phyloP scores from a whole-genome alignment of 2,888 invertebrate genomes.

The Peribatodes rhomboidaria region DNA sequence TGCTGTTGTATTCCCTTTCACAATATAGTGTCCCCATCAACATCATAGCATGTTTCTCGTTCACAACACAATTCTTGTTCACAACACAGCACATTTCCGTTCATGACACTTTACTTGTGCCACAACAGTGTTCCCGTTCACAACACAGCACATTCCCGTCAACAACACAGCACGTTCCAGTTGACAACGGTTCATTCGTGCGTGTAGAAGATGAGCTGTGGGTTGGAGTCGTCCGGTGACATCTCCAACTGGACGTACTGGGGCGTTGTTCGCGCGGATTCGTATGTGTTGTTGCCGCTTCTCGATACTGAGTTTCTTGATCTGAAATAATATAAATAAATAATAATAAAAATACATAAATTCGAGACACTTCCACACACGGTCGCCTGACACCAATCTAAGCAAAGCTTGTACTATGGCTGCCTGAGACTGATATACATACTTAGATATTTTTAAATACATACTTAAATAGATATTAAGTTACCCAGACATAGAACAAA shows the following conservation, averaged over 20 bases:
- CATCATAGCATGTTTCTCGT: background rate
- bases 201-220: constrained; percentile 95
- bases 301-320: constrained; percentile 84
- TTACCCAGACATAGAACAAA: no score
- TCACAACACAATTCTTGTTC: background rate
- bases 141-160: background rate
- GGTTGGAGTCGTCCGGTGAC: constrained; percentile 88
- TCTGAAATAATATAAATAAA: constrained; percentile 65
- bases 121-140: background rate
- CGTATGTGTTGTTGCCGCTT: constrained; percentile 72
- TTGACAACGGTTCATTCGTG: constrained; percentile 80
- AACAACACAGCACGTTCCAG: no score
- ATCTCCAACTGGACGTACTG: constrained; percentile 82
- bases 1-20: background rate
- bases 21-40: background rate
- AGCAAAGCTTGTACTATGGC: no score
- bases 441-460: no score
- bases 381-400: no score
- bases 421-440: no score
- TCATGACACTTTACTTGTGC: background rate
- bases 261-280: constrained; percentile 81
- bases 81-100: background rate
- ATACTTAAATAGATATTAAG: no score
- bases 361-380: no score
- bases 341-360: no score